Percentiles rank a stretch among this genome's conserved stretches.
Conservation (phyloP, 2,888 invertebrate species). For the Cryptocheilus praepositus region DNA sequence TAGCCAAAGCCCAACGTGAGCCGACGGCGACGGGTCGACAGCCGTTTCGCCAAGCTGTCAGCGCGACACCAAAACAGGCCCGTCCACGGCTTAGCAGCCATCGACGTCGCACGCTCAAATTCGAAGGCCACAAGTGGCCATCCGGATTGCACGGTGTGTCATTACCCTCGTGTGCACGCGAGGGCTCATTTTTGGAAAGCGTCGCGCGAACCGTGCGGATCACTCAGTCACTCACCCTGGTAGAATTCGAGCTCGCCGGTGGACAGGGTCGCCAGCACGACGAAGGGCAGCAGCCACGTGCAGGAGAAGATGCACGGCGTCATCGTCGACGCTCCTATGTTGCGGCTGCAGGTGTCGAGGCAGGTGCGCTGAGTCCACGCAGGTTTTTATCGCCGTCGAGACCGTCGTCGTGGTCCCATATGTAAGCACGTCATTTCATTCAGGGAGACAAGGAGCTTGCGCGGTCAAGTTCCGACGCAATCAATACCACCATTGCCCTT, state of each 20-base stretch:
- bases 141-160: not conserved
- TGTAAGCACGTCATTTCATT: conserved; percentile 69
- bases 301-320: conserved; percentile 45
- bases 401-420: conserved; percentile 57
- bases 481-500: conserved; percentile 55
- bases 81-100: too few relatives aligned
- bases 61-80: not conserved
- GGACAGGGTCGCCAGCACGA: conserved; percentile 57
- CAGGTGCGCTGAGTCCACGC: conserved; percentile 43
- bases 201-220: not conserved
- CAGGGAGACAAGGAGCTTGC: conserved; percentile 63
- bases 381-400: conserved; percentile 48
- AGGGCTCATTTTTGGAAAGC: not conserved
- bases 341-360: conserved; percentile 35
- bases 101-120: too few relatives aligned
- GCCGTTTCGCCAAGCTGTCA: not conserved
- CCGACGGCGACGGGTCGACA: too few relatives aligned
- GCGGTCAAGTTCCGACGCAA: conserved; percentile 60
- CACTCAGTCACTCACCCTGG: conserved; percentile 60
- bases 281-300: conserved; percentile 52
- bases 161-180: conserved; percentile 12
- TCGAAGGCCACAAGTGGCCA: conserved; percentile 18
- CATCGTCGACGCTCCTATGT: conserved; percentile 31
- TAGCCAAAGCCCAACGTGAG: not conserved
- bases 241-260: conserved; percentile 66